Evolutionary conservation across 2,888 invertebrate genomes (phyloP).

Genomic region (Cyclophora punctaria): DNA sequence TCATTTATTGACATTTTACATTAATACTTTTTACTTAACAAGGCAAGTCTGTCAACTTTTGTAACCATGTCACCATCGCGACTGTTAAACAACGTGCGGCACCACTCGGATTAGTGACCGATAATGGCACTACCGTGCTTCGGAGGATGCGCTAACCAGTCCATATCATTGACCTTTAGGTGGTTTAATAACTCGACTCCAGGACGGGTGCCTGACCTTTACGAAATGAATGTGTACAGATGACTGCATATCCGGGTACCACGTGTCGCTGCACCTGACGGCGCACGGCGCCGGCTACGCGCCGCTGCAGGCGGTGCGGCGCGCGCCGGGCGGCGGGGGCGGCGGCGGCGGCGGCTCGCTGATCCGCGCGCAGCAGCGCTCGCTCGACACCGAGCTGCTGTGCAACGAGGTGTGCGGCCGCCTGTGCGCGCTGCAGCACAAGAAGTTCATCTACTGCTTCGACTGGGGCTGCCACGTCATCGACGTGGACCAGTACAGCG

Average conservation of each 20-base stretch:
- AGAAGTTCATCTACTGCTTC: constrained; percentile 71
- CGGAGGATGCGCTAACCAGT: too few species aligned
- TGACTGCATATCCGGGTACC: constrained; percentile 81
- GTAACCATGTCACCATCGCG: too few species aligned
- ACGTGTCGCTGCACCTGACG: constrained; percentile 82
- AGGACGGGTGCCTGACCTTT: too few species aligned
- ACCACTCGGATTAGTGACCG: too few species aligned
- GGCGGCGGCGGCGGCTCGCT: constrained; percentile 33
- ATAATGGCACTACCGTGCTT: too few species aligned
- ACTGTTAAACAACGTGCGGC: too few species aligned
- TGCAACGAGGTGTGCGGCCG: constrained; percentile 70
- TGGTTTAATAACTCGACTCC: too few species aligned
- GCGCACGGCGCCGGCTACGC: constrained; percentile 82
- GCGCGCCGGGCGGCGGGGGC: constrained; percentile 51
- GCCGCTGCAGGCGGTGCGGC: constrained; percentile 79
- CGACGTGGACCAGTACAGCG: constrained; percentile 69
- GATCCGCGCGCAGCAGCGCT: constrained; percentile 56
- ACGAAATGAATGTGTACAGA: constrained; percentile 53
- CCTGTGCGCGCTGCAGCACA: constrained; percentile 53
- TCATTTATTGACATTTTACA: too few species aligned
- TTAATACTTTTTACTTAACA: too few species aligned
- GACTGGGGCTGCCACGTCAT: constrained; percentile 73
- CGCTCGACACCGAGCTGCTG: constrained; percentile 63
- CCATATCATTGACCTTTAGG: too few species aligned
- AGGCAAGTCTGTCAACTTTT: too few species aligned